Conservation (phyloP, 2,113 vertebrate species). For the Tetraodon nigroviridis region DNA sequence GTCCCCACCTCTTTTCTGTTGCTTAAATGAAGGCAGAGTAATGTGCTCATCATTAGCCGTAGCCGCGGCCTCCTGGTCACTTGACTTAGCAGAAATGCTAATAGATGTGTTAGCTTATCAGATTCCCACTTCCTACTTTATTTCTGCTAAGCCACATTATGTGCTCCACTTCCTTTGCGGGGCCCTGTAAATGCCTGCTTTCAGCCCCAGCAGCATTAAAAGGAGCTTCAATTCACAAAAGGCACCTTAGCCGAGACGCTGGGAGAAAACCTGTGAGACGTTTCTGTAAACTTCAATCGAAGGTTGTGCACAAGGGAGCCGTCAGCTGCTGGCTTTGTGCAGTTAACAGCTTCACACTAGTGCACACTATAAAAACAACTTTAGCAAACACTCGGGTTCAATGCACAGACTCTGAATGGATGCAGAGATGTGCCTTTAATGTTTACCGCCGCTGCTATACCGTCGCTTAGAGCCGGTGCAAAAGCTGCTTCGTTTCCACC, state of each 20-base stretch:
- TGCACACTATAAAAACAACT: slow-evolving; percentile 46
- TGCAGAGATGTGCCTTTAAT: slow-evolving; percentile 34
- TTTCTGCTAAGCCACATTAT: slow-evolving; percentile 68
- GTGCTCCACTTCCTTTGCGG: slow-evolving; percentile 53
- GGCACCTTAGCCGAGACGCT: slow-evolving; percentile 42
- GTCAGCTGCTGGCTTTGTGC: slow-evolving; percentile 44
- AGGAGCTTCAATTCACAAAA: slow-evolving; percentile 56
- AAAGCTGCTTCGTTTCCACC: slow-evolving; percentile 52
- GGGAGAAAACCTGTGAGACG: slow-evolving; percentile 40
- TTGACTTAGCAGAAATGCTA: slow-evolving; percentile 68
- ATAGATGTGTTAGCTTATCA: slow-evolving; percentile 69
- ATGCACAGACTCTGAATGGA: slow-evolving; percentile 36
- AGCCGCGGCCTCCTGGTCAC: slow-evolving; percentile 62
- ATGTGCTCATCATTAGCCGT: slow-evolving; percentile 64
- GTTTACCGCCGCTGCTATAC: slow-evolving; percentile 52
- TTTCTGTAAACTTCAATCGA: slow-evolving; percentile 56
- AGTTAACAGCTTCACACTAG: slow-evolving; percentile 54
- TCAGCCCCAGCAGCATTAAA: slow-evolving; percentile 54
- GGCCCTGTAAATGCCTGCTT: slow-evolving; percentile 59
- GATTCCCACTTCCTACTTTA: slow-evolving; percentile 57
- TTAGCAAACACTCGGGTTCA: slow-evolving; percentile 44
- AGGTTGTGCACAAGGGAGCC: slow-evolving; percentile 51
- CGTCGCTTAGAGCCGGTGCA: slow-evolving; percentile 31
- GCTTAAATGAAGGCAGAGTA: slow-evolving; percentile 63
- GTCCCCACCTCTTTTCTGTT: slow-evolving; percentile 64